Evolutionary conservation across 2,888 invertebrate species (phyloP).

Genomic region (Ptychoptera contaminata): DNA sequence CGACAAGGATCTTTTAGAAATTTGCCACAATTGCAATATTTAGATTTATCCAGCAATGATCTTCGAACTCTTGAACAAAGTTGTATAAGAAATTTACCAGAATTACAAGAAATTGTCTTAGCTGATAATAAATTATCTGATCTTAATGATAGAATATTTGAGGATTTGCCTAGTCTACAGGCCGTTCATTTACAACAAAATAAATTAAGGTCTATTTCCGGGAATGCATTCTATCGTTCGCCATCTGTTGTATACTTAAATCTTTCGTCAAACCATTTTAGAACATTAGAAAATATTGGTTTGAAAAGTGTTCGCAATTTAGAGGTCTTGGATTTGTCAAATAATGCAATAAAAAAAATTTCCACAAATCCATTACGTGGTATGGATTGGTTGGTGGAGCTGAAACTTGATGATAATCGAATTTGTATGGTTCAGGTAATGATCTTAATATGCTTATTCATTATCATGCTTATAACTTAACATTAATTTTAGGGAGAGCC

Average conservation of each 20-base stretch:
- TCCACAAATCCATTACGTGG: conserved; percentile 50
- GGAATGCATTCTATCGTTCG: conserved; percentile 59
- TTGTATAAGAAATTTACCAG: conserved; percentile 52
- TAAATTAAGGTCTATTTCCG: conserved; percentile 51
- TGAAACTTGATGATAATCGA: conserved; percentile 70
- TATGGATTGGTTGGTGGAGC: conserved; percentile 74
- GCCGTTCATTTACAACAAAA: conserved; percentile 67
- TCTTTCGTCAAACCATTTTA: conserved; percentile 65
- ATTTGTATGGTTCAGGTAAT: conserved; percentile 55
- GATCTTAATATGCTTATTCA: neutral
- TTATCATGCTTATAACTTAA: neutral
- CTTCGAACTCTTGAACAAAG: conserved; percentile 57
- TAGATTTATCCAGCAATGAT: conserved; percentile 71
- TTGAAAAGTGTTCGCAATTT: conserved; percentile 56
- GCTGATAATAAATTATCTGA: conserved; percentile 58
- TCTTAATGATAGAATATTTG: conserved; percentile 59
- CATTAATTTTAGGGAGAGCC: conserved; percentile 41
- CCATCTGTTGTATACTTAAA: conserved; percentile 68
- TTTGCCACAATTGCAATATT: conserved; percentile 49
- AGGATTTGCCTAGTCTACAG: conserved; percentile 48
- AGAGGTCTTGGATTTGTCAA: conserved; percentile 72
- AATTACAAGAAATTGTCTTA: conserved; percentile 49
- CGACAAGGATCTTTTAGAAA: conserved; percentile 55
- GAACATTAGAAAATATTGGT: conserved; percentile 58
- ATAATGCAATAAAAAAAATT: conserved; percentile 56